Conservation (phyloP, 2,888 invertebrate species). For the Aspidiotus destructor region DNA sequence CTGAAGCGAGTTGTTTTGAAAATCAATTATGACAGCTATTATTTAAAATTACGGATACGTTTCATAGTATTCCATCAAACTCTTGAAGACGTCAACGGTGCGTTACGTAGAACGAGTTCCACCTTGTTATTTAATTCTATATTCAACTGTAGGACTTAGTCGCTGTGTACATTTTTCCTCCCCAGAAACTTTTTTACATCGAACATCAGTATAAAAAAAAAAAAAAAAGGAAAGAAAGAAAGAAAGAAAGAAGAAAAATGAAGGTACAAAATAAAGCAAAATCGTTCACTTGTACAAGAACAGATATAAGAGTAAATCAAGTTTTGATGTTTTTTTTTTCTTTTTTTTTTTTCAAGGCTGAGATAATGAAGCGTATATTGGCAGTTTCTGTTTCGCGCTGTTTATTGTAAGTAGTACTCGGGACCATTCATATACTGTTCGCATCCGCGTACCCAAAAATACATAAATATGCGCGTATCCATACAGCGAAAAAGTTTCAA, state of each 20-base stretch:
- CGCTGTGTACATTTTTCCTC: too few species aligned
- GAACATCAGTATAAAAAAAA: too few species aligned
- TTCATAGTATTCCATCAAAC: constrained; percentile 3
- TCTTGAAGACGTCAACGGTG: constrained; percentile 25
- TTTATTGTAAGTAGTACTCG: neutral
- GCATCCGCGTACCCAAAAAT: too few species aligned
- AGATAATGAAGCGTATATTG: constrained; percentile 20
- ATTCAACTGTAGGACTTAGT: too few species aligned
- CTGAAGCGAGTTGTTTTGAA: too few species aligned
- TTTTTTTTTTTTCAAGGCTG: constrained; percentile 21
- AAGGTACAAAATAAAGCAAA: neutral
- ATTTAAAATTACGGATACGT: neutral
- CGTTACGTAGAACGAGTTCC: neutral
- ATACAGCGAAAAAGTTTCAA: neutral
- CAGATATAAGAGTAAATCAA: constrained; percentile 10
- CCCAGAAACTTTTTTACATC: too few species aligned
- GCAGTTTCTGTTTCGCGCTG: constrained; percentile 8
- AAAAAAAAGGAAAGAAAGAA: constrained; percentile 19
- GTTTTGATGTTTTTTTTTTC: constrained; percentile 26
- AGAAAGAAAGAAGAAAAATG: constrained; percentile 9
- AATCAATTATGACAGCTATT: neutral
- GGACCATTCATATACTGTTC: neutral
- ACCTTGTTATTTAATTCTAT: too few species aligned
- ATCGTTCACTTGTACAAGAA: constrained; percentile 3
- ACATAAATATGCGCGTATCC: neutral